Conservation (phyloP, 2,113 vertebrate genomes). For the Dascyllus trimaculatus region DNA sequence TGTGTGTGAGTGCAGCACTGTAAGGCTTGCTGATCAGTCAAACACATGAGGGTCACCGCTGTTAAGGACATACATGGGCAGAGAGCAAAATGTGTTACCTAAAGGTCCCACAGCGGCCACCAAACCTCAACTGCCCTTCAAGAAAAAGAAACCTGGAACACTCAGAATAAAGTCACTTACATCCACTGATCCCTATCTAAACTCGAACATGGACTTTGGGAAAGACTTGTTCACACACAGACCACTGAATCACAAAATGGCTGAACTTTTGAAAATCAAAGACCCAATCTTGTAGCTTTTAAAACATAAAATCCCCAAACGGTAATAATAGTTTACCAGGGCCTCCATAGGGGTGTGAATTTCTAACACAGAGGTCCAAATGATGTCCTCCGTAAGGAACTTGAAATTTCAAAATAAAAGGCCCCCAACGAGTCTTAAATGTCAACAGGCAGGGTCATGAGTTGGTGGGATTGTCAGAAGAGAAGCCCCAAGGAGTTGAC, state of each 20-base stretch:
- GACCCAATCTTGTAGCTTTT: neutral
- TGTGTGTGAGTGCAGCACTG: conserved; percentile 6
- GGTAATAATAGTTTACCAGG: neutral
- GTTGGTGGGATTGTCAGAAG: neutral
- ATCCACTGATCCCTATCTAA: neutral
- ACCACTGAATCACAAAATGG: neutral
- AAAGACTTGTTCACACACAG: neutral
- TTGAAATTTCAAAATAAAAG: neutral
- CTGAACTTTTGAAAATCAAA: neutral
- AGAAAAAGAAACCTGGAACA: neutral
- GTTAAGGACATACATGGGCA: neutral
- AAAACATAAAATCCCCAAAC: neutral
- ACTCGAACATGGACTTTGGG: neutral
- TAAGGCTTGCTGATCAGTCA: conserved; percentile 4
- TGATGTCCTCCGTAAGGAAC: too few relatives aligned
- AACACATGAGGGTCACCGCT: conserved; percentile 5
- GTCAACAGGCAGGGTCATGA: neutral
- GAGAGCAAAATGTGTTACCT: neutral
- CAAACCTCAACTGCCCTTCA: neutral
- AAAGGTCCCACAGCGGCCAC: neutral
- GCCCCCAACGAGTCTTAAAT: neutral
- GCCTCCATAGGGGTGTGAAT: neutral
- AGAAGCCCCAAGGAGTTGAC: neutral
- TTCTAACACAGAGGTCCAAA: neutral
- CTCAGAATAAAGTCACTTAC: neutral